phyloP scores from a whole-genome alignment of 1,140 invertebrate genomes.

The Pomacea maculata region DNA sequence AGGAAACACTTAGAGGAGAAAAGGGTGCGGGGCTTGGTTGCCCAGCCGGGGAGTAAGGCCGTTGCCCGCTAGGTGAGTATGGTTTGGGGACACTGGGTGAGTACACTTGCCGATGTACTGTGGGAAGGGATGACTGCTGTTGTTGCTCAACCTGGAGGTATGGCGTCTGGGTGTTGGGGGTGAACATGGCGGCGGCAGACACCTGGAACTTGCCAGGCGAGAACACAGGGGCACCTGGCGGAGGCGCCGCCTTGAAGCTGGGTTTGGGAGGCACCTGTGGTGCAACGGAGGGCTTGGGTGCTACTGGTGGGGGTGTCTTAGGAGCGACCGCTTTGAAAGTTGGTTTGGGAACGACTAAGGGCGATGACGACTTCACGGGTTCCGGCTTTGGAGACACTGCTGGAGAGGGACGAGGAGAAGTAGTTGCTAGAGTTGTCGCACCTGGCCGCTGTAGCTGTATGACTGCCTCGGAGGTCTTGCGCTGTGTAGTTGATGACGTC shows the following conservation, averaged over 20 bases:
- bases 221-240: conserved; percentile 3
- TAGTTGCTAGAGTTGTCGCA: neutral
- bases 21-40: conserved; percentile 4
- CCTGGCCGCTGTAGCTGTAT: neutral
- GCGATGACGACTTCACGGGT: neutral
- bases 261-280: conserved; percentile 12
- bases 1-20: conserved; percentile 9
- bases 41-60: neutral
- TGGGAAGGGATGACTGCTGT: too few species aligned
- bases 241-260: neutral
- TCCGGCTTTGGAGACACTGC: conserved; percentile 14
- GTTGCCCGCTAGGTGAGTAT: neutral
- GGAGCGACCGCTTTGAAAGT: conserved; percentile 18
- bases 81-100: neutral
- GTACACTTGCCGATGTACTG: neutral
- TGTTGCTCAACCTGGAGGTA: too few species aligned
- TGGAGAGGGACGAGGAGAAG: neutral
- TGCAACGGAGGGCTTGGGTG: conserved; percentile 4
- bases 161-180: neutral
- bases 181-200: conserved; percentile 16
- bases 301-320: conserved; percentile 4
- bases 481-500: neutral
- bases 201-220: conserved; percentile 12
- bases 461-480: neutral
- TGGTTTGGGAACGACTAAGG: neutral